phyloP scores from a whole-genome alignment of 2,888 invertebrate genomes.

The Melieria crassipennis region DNA sequence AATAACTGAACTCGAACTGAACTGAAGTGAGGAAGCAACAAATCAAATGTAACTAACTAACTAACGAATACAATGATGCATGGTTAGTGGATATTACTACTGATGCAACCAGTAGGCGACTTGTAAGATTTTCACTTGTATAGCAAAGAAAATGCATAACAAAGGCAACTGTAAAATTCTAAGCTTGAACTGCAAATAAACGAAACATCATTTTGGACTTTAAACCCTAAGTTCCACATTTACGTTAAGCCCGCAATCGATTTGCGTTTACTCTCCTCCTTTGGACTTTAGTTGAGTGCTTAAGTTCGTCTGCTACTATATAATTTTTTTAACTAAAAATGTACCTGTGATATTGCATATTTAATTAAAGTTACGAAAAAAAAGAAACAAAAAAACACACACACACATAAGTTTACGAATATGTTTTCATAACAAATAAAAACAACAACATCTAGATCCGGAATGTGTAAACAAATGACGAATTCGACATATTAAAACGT shows the following conservation, averaged over 20 bases:
- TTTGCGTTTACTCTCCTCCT: no score
- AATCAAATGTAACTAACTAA: neutral
- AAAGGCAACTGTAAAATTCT: no score
- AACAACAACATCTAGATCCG: no score
- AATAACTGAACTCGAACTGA: neutral
- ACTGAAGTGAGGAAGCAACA: constrained; percentile 10
- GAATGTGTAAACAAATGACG: neutral
- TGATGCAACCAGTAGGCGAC: neutral
- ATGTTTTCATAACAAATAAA: no score
- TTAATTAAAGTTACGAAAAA: constrained; percentile 45
- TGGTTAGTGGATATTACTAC: constrained; percentile 39
- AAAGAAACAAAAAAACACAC: neutral
- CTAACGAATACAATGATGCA: constrained; percentile 29
- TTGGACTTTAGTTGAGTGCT: neutral
- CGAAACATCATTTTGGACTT: no score
- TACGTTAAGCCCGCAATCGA: no score
- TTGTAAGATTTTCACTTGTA: no score
- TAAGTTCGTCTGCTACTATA: constrained; percentile 4
- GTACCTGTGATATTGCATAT: constrained; percentile 65
- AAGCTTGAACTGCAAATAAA: no score
- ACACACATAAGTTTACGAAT: neutral
- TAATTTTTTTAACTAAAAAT: constrained; percentile 53
- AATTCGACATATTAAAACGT: constrained; percentile 16
- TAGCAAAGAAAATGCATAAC: no score
- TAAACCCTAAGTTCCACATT: no score